phyloP scores from a whole-genome alignment of 2,888 invertebrate species.

The Caenorhabditis sp. region DNA sequence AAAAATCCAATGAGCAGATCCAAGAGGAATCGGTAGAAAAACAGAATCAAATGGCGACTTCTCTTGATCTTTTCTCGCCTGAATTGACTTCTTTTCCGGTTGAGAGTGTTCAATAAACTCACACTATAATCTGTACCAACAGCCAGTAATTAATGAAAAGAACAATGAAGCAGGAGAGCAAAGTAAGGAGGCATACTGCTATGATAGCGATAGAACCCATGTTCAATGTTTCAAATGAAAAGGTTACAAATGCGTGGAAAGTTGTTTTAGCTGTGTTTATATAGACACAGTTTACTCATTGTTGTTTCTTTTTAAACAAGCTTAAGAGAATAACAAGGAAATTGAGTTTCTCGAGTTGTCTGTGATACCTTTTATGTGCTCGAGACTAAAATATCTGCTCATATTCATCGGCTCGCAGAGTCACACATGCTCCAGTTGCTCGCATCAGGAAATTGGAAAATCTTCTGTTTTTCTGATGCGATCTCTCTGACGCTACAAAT shows the following conservation, averaged over 20 bases:
- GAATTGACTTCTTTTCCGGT: neutral
- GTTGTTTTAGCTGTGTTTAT: neutral
- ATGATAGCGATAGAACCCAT: neutral
- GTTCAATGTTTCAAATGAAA: too few relatives aligned
- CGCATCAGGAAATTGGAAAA: neutral
- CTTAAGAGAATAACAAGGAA: neutral
- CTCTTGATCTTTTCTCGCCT: constrained; percentile 9
- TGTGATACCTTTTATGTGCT: too few relatives aligned
- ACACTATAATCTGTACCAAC: neutral
- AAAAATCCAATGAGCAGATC: neutral
- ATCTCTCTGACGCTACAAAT: neutral
- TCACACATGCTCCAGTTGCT: constrained; percentile 2
- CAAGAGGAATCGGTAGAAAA: constrained; percentile 8
- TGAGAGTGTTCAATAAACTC: neutral
- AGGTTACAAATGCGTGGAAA: neutral
- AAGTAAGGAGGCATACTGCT: neutral
- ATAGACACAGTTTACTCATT: neutral
- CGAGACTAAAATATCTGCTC: too few relatives aligned
- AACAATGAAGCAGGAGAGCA: neutral
- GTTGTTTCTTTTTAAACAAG: too few relatives aligned
- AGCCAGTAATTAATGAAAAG: neutral
- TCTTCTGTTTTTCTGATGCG: neutral
- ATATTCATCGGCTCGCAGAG: neutral
- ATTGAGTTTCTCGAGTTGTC: constrained; percentile 10
- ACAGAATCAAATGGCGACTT: constrained; percentile 2